Base-by-base conservation (phyloP, 2,113 vertebrate species). In the Ophthalmolycus amberensis region DNA sequence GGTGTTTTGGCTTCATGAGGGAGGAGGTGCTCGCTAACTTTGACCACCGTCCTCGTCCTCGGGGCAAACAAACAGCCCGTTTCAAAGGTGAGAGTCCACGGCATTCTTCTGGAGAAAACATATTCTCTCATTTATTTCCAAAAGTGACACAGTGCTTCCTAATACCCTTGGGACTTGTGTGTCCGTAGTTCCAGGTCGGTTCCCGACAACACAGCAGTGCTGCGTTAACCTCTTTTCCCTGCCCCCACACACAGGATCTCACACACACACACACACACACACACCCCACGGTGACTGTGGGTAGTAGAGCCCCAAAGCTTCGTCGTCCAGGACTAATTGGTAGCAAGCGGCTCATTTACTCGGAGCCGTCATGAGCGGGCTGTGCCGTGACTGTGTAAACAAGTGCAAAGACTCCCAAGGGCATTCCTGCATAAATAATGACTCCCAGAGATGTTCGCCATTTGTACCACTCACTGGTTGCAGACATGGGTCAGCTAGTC, bases 301-400 rank as follows among this genome's bases (percentile, higher is more conserved):
- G 87, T 67, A 86, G 84, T 50, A 12, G 87, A 70, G 83, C 84
- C 88, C 88, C 89, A 89, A 87, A 89, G 91, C 88, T 89, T 86
- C 82, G 74, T 80, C 75, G 84, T 89, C 86, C 88, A 80, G 91
- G 93, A 94, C 93, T 95, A 95, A 95, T 95, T 94, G 92, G 91
- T 88, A 92, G 89, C 90, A 83, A 90, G 93, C 89, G 93, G 92
- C 94, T 95, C 94, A 95, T 95, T 95, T 95, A 92, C 91, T 89
- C 88, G 73, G 72, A 88, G 92, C 88, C 92, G 91, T 90, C 92
- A 91, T 89, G 91, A 92, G 88, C 85, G 86, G 90, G 87, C 88
- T 86, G 90, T 88, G 92, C 87, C 80, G 86, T 91, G 88, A 90
- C 92, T 91, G 85, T 91, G 92, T 92, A 93, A 94, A 94, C 93